Evolutionary conservation across 2,888 invertebrate genomes (phyloP), one percentile per base, ranked within the genome.

Genomic region (Dolichopus griseipennis): DNA sequence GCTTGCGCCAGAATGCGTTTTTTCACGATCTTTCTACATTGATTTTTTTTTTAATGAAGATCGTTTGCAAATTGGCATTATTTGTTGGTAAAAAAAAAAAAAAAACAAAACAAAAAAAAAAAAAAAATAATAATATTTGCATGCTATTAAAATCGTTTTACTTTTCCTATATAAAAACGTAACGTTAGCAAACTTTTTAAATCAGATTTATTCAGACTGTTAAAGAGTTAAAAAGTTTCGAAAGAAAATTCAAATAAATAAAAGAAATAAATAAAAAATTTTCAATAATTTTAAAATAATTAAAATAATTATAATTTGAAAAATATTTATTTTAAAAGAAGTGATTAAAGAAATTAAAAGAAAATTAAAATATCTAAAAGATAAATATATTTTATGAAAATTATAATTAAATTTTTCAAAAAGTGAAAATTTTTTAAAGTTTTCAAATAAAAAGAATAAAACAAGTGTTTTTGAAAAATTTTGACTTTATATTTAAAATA

Each of bases 211-310:
- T 18, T 52, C 18, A 52, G 52, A 52, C 52, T 15, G 18, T 52
- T 52, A 52, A 52, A 52, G 52, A 52, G 52, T 52, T 52, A n/a
- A 52, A 18, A 52, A 52, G 52, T 52, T 52, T 52, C n/a, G 15
- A 12, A 52, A 15, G 15, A 52, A 37, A 37, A 37, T 8, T 37
- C 1, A 10, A 52, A 18, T 52, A n/a, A n/a, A 7, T 52, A 18
- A 18, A 52, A 52, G 18, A 18, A 52, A 52, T 52, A 12, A 52
- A 52, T 18, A 27, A 27, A 27, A 27, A 27, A 27, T n/a, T n/a
- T n/a, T n/a, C n/a, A n/a, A n/a, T n/a, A n/a, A n/a, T n/a, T n/a
- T n/a, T n/a, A n/a, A n/a, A n/a, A n/a, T n/a, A n/a, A n/a, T n/a
- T n/a, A n/a, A n/a, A n/a, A n/a, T n/a, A n/a, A n/a, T n/a, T n/a